Percentiles rank a stretch among this genome's conserved stretches.
These are phyloP conservation scores for Sebastes wilsoni DNA, from an alignment of 2,797 vertebrate genomes.

Conservation along the genomic window DNA sequence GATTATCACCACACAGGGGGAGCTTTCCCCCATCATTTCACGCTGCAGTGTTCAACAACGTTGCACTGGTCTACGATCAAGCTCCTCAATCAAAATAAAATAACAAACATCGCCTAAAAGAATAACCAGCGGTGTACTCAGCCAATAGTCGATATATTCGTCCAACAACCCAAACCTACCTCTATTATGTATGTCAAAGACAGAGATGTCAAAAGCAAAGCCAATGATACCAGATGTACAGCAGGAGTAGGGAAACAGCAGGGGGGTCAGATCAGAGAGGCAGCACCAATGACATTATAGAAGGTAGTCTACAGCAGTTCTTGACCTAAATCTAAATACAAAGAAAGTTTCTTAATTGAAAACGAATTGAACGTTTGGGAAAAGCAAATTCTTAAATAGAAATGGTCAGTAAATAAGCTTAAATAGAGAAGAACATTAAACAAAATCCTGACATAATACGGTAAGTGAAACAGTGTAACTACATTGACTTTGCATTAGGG, in stretches of 20 bases:
- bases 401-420: not conserved
- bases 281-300: not conserved
- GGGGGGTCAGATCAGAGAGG: not conserved
- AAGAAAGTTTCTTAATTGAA: no score
- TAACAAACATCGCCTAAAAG: no score
- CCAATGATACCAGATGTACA: not conserved
- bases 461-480: not conserved
- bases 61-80: not conserved
- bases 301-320: not conserved
- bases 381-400: not conserved
- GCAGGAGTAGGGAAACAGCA: not conserved
- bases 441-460: not conserved
- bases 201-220: not conserved
- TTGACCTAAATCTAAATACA: not conserved
- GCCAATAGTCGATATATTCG: fast-evolving
- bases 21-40: not conserved
- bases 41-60: not conserved
- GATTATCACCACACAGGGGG: not conserved
- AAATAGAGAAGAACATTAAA: not conserved
- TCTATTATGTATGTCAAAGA: not conserved
- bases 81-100: not conserved
- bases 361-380: fast-evolving
- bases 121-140: no score
- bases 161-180: no score
- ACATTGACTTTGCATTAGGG: no score